Percentiles rank a stretch among this genome's conserved stretches.
phyloP scores from a whole-genome alignment of 2,113 vertebrate genomes.

The Fregata magnificens region DNA sequence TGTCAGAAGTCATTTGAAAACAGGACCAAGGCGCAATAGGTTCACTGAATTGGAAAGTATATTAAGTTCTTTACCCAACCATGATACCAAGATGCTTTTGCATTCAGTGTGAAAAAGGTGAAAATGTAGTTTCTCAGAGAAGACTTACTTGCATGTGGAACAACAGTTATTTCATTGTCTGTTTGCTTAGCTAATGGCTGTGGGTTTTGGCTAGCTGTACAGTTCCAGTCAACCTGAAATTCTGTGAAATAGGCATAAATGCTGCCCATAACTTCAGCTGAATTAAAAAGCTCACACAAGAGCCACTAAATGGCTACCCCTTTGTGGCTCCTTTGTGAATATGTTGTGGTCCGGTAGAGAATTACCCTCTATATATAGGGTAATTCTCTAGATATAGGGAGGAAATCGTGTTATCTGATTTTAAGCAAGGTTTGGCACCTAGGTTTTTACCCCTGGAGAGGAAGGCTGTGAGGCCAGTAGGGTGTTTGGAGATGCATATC shows the following conservation, averaged over 20 bases:
- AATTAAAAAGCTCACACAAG: not conserved
- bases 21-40: not conserved
- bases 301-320: not conserved
- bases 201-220: not conserved
- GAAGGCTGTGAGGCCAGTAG: not conserved
- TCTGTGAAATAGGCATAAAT: not conserved
- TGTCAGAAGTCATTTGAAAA: not conserved
- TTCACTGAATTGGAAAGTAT: not conserved
- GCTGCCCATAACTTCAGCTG: not conserved
- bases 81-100: not conserved
- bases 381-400: not conserved
- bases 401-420: not conserved
- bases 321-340: not conserved
- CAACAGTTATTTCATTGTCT: not conserved
- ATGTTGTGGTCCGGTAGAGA: not conserved
- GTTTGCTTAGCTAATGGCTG: not conserved
- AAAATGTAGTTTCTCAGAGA: not conserved
- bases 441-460: not conserved
- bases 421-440: not conserved
- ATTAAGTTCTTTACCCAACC: not conserved
- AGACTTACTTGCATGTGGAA: not conserved
- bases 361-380: no score
- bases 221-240: not conserved
- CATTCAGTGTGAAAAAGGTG: not conserved
- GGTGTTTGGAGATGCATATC: not conserved